These are phyloP conservation scores for Pteronura brasiliensis DNA, from an alignment of 2,113 vertebrate genomes.

Conservation along the genomic window DNA sequence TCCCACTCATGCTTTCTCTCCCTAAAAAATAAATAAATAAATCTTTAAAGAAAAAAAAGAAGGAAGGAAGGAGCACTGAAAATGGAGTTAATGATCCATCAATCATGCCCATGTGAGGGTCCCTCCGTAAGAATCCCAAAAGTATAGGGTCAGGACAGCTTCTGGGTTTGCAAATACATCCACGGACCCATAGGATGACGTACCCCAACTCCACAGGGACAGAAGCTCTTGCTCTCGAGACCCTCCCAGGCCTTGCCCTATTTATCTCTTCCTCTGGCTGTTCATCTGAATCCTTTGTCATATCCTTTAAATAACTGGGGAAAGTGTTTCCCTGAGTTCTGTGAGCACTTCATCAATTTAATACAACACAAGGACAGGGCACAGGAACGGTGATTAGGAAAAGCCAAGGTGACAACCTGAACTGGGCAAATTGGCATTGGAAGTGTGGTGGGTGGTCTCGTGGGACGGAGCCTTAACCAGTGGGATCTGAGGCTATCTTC, in stretches of 20 bases:
- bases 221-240: not conserved
- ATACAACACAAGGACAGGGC: not conserved
- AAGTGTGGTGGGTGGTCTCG: not conserved
- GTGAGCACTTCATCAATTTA: not conserved
- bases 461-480: not conserved
- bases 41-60: not conserved
- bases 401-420: not conserved
- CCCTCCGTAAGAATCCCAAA: not conserved
- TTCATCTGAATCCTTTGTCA: not conserved
- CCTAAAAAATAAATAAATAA: not conserved
- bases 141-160: not conserved
- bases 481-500: not conserved
- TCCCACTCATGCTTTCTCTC: not conserved
- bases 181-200: not conserved
- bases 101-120: not conserved
- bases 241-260: not conserved
- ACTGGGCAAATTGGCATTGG: not conserved
- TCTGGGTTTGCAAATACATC: not conserved
- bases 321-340: not conserved
- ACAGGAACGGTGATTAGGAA: not conserved
- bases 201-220: not conserved
- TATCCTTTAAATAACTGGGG: not conserved
- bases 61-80: too few relatives aligned
- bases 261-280: not conserved
- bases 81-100: not conserved